Percentiles rank a stretch among this genome's conserved stretches.
These are phyloP conservation scores for Channa striata DNA, from an alignment of 2,797 vertebrate genomes.

Conservation along the genomic window DNA sequence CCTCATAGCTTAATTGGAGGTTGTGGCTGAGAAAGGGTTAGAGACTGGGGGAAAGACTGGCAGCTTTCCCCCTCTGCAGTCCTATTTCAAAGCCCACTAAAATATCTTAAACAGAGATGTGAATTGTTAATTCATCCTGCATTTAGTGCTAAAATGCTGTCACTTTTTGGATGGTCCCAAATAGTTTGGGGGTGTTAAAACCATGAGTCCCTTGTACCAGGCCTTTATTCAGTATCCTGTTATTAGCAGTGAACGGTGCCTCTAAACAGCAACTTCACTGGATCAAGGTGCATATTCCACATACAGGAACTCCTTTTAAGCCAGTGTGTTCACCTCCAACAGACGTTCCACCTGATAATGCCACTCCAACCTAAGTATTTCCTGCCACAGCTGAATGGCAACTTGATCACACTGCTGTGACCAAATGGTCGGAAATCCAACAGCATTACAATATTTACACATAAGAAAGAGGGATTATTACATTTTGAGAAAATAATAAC, in stretches of 20 bases:
- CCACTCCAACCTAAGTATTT: constrained; percentile 46
- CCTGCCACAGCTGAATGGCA: constrained; percentile 53
- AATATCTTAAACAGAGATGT: constrained; percentile 82
- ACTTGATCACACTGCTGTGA: constrained; percentile 48
- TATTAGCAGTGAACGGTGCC: constrained; percentile 46
- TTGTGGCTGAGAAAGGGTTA: constrained; percentile 72
- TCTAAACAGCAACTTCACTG: constrained; percentile 47
- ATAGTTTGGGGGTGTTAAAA: constrained; percentile 64
- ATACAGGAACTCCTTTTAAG: constrained; percentile 41
- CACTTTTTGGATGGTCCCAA: constrained; percentile 71
- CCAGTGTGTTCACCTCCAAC: constrained; percentile 24
- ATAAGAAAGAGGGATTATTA: constrained; percentile 12
- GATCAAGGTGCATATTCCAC: constrained; percentile 46
- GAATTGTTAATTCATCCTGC: constrained; percentile 80
- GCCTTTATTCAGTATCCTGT: constrained; percentile 65
- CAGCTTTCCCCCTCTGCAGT: constrained; percentile 66
- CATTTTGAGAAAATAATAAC: constrained; percentile 10
- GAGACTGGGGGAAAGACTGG: constrained; percentile 52
- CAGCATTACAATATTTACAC: constrained; percentile 5
- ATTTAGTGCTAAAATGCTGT: constrained; percentile 64
- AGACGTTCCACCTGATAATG: constrained; percentile 44
- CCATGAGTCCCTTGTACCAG: constrained; percentile 57
- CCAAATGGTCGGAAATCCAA: constrained; percentile 42
- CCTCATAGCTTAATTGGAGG: constrained; percentile 79
- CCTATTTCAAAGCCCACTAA: constrained; percentile 75